phyloP scores from a whole-genome alignment of 2,797 vertebrate genomes.

The Spinus pinus region DNA sequence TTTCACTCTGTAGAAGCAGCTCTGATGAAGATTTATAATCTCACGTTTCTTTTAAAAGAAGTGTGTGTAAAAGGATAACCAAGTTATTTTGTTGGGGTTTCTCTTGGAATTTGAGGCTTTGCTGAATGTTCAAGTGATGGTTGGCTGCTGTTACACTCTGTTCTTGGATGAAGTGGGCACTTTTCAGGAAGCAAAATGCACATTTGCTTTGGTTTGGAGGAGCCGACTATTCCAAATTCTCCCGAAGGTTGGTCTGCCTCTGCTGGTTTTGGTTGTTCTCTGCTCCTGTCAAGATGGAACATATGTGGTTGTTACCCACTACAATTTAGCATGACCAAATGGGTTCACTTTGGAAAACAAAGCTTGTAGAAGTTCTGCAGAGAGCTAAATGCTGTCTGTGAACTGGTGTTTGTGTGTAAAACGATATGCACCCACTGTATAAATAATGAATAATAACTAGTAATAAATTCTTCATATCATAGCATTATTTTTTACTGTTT shows the following conservation, averaged over 20 bases:
- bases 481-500: constrained; percentile 11
- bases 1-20: not conserved
- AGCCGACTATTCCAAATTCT: not conserved
- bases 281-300: not conserved
- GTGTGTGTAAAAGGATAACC: not conserved
- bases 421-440: not conserved
- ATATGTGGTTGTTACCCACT: not conserved
- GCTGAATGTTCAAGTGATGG: not conserved
- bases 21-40: not conserved
- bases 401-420: constrained; percentile 36
- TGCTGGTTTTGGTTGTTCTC: not conserved
- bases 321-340: not conserved
- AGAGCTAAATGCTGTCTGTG: constrained; percentile 9
- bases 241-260: not conserved
- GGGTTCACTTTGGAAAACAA: constrained; percentile 9
- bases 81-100: not conserved
- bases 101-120: not conserved
- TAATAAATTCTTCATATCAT: constrained; percentile 40
- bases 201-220: not conserved
- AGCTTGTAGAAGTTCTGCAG: constrained; percentile 2
- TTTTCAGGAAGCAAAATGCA: not conserved
- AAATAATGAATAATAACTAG: constrained; percentile 46
- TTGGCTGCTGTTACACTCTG: not conserved
- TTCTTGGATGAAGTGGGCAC: not conserved
- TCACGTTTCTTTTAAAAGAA: not conserved